Conservation (phyloP, 2,888 invertebrate species). For the Conops quadrifasciatus region DNA sequence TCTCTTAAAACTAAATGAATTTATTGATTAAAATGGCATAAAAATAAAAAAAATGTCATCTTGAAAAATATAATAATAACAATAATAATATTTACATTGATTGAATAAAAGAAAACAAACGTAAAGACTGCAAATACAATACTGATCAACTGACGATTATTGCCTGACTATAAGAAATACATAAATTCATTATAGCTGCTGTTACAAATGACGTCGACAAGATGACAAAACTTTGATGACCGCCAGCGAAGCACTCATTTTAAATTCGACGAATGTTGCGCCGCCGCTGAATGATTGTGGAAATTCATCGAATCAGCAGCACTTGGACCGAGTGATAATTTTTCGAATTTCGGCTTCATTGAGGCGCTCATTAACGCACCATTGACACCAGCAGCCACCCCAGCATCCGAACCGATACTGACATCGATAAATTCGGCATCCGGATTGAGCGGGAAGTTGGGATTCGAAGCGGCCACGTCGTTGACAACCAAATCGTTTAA, state of each 20-base stretch:
- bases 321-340: conserved; percentile 47
- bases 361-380: conserved; percentile 15
- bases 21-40: too few species aligned
- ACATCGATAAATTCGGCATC: conserved; percentile 61
- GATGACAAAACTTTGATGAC: conserved; percentile 17
- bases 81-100: too few species aligned
- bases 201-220: too few species aligned
- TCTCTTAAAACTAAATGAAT: too few species aligned
- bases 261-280: conserved; percentile 26
- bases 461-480: conserved; percentile 58
- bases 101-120: too few species aligned
- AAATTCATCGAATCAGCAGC: conserved; percentile 25
- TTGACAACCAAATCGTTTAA: conserved; percentile 65
- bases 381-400: background rate
- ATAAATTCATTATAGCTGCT: too few species aligned
- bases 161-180: too few species aligned
- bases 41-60: too few species aligned
- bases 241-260: conserved; percentile 39
- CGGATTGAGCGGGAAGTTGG: conserved; percentile 59
- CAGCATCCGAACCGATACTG: conserved; percentile 25
- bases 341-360: conserved; percentile 55
- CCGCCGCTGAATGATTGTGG: conserved; percentile 14
- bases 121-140: too few species aligned
- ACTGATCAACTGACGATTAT: too few species aligned
- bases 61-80: too few species aligned